Percentiles rank a stretch among this genome's conserved stretches.
These are phyloP conservation scores for Podargus strigoides DNA, from an alignment of 2,797 vertebrate species.

Conservation along the genomic window DNA sequence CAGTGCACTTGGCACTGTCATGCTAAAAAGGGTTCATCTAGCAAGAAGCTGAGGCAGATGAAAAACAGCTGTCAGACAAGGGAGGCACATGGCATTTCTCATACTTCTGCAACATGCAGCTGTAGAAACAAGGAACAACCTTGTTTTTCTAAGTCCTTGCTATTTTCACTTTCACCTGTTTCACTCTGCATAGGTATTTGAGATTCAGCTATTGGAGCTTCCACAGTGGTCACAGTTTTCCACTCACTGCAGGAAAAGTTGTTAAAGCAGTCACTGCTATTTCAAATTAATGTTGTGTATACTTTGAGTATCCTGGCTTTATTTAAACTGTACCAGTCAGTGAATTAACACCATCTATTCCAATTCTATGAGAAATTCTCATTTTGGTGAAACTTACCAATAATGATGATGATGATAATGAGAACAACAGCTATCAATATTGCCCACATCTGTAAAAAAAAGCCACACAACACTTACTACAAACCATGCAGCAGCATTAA, in stretches of 20 bases:
- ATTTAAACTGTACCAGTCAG: neutral
- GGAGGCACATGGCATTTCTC: neutral
- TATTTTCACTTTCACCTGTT: neutral
- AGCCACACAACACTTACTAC: neutral
- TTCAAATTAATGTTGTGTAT: neutral
- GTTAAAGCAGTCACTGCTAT: neutral
- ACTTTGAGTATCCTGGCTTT: neutral
- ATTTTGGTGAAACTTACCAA: slow-evolving; percentile 70
- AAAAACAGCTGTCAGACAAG: neutral
- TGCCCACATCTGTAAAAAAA: slow-evolving; percentile 78
- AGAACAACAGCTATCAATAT: slow-evolving; percentile 74
- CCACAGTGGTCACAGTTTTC: neutral
- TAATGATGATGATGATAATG: slow-evolving; percentile 76
- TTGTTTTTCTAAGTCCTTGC: neutral
- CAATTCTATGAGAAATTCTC: neutral
- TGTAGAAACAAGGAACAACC: neutral
- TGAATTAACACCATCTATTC: neutral
- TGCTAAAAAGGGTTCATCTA: neutral
- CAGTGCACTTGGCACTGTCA: rapidly evolving
- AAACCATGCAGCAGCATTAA: neutral
- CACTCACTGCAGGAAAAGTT: rapidly evolving
- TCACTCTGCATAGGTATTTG: rapidly evolving
- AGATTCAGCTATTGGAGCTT: neutral
- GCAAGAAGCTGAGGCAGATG: neutral
- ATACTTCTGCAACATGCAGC: neutral